phyloP scores from a whole-genome alignment of 2,797 vertebrate species.

The Sebastes aleutianus region DNA sequence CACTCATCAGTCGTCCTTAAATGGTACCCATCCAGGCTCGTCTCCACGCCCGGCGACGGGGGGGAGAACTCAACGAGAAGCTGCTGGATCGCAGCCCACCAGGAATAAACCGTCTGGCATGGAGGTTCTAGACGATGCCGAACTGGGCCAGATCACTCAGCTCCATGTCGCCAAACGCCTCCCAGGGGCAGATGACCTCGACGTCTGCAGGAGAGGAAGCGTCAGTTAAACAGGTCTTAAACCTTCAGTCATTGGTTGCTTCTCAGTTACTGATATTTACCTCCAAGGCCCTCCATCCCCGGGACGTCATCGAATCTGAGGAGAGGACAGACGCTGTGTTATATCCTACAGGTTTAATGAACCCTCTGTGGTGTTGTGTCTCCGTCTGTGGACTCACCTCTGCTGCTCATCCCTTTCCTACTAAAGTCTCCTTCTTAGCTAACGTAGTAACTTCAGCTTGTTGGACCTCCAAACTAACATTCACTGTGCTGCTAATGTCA shows the following conservation, averaged over 20 bases:
- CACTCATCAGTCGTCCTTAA: not conserved
- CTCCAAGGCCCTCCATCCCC: constrained; percentile 63
- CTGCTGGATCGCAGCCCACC: constrained; percentile 40
- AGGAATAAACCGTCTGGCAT: not conserved
- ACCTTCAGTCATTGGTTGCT: not conserved
- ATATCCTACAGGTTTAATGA: too few species aligned
- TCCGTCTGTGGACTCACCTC: constrained; percentile 32
- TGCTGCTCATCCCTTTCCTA: constrained; percentile 30
- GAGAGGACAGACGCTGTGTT: not conserved
- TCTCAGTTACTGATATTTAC: constrained; percentile 23
- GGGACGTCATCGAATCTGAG: constrained; percentile 51
- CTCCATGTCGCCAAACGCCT: constrained; percentile 71
- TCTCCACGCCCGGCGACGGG: not conserved
- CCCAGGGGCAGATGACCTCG: constrained; percentile 69
- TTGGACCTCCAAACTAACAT: too few species aligned
- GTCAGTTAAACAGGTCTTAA: not conserved
- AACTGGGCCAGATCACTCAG: constrained; percentile 71
- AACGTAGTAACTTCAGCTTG: too few species aligned
- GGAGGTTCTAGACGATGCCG: constrained; percentile 49
- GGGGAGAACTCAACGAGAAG: constrained; percentile 9
- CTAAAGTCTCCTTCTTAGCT: too few species aligned
- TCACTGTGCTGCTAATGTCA: too few species aligned
- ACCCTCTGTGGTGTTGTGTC: not conserved
- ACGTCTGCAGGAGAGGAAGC: constrained; percentile 32
- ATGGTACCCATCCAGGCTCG: not conserved